Conservation (phyloP, 2,797 vertebrate species). For the Pangasius sanitwongsei region DNA sequence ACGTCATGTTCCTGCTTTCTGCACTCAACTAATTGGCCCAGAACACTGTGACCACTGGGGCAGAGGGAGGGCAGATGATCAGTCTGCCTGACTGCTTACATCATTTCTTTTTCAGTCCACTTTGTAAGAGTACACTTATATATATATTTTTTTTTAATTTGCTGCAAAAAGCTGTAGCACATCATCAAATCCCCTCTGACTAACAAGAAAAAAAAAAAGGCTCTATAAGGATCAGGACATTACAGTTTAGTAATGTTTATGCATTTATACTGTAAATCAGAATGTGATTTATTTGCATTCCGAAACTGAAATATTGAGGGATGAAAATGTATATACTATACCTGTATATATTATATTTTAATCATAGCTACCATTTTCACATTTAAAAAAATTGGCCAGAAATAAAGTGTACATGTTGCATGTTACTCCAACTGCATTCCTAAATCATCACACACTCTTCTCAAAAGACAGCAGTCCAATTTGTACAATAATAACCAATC, state of each 20-base stretch:
- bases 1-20: constrained; percentile 24
- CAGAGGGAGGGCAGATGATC: not conserved
- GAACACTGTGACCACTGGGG: constrained; percentile 6
- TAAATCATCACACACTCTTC: not conserved
- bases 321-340: not conserved
- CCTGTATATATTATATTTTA: not conserved
- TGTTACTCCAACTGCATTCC: too few species aligned
- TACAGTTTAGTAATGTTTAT: not conserved
- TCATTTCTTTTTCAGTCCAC: not conserved
- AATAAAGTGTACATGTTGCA: too few species aligned
- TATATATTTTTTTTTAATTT: constrained; percentile 4
- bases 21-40: constrained; percentile 22
- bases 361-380: not conserved
- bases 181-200: not conserved
- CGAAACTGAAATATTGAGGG: not conserved
- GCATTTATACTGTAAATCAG: not conserved
- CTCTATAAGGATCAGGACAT: not conserved
- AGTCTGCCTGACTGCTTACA: not conserved
- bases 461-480: not conserved
- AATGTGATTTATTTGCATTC: not conserved
- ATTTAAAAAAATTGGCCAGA: too few species aligned
- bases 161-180: not conserved
- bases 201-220: not conserved
- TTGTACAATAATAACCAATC: not conserved
- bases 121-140: not conserved